Evolutionary conservation across 2,888 invertebrate genomes (phyloP), one percentile per base, ranked within the genome.

Genomic region (Acleris holmiana): DNA sequence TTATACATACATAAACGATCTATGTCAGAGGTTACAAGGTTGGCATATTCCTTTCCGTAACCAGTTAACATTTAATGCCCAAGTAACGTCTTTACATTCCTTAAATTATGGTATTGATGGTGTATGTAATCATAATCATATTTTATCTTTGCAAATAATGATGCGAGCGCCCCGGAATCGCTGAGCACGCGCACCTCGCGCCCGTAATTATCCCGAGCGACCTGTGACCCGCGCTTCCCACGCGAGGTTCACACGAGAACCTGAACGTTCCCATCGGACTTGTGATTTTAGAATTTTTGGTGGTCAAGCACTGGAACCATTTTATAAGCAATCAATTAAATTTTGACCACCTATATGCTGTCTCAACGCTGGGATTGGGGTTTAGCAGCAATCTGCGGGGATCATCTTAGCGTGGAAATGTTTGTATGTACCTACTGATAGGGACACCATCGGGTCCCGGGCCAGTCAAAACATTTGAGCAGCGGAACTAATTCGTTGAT

Each of bases 231-330:
- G 68, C 75, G 73, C 73, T 84, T 89, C 89, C 87, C 91, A 89
- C 88, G 85, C 81, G 80, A 68, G 72, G 78, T 89, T 91, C 91
- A 89, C 91, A 91, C 88, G 91, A 86, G 89, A 91, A 88, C 81
- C 73, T 74, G 70, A 68, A 71, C 82, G 82, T 91, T 91, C 91
- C 84, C 91, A 91, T 85, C 84, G 85, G 88, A 85, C 78, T 71
- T 72, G 68, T 69, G 67, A 50, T 47, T 67, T 67, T 58, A 66
- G 55, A 17, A 50, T 49, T 56, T 55, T 56, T 49, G 56, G 48
- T 54, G 44, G 53, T 61, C 51, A 58, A 25, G 48, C 50, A 60
- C 67, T 61, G 68, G 57, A 55, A 59, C 54, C 49, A 18, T 59
- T 54, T 44, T 64, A 51, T 48, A 48, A 19, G 53, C 48, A 53